phyloP scores from a whole-genome alignment of 2,888 invertebrate species.

The Phortica okadai region DNA sequence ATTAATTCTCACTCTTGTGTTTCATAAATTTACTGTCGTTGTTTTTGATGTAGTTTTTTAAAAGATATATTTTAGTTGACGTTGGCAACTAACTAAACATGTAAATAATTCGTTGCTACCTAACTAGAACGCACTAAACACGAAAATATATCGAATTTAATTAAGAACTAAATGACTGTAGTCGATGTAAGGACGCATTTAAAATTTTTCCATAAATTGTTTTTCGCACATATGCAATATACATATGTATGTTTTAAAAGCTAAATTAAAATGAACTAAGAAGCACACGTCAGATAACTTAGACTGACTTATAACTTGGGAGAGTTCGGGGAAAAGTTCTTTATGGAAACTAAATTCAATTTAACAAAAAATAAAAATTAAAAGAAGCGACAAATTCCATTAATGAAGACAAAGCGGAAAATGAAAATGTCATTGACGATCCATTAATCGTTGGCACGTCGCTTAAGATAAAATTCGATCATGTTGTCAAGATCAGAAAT shows the following conservation, averaged over 20 bases:
- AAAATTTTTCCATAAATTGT: conserved; percentile 57
- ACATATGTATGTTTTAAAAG: conserved; percentile 1
- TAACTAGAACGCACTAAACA: conserved; percentile 21
- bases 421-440: conserved; percentile 34
- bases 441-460: conserved; percentile 39
- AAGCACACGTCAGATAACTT: too few relatives aligned
- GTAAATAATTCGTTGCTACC: conserved; percentile 31
- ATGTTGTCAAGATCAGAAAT: conserved; percentile 74
- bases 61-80: conserved; percentile 12
- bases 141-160: conserved; percentile 16
- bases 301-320: not conserved
- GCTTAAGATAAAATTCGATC: conserved; percentile 74
- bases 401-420: conserved; percentile 19
- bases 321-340: too few relatives aligned
- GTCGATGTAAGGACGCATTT: conserved; percentile 64
- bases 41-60: not conserved
- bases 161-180: conserved; percentile 57
- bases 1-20: conserved; percentile 21
- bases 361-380: not conserved
- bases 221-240: conserved; percentile 47
- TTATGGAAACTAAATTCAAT: too few relatives aligned
- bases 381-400: conserved; percentile 20
- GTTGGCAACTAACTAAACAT: conserved; percentile 9
- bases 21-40: conserved; percentile 3
- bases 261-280: conserved; percentile 8